A percentile compares a stretch with the other conserved stretches of the same genome.
These are phyloP conservation scores for Phocides pigmalion DNA, from an alignment of 1,140 invertebrate species.

Conservation along the genomic window DNA sequence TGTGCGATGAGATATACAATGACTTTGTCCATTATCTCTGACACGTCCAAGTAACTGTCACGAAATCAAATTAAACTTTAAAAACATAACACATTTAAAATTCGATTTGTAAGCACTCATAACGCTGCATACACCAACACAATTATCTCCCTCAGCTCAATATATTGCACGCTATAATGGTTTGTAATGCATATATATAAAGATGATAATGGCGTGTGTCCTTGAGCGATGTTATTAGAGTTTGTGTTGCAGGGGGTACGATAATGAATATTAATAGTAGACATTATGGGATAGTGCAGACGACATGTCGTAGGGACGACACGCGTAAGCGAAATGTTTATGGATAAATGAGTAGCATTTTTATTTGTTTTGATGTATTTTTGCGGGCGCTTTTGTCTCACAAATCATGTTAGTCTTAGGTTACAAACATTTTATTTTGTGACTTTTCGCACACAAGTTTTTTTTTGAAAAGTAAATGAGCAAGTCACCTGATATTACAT, in stretches of 20 bases:
- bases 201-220: conserved; percentile 26
- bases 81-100: conserved; percentile 35
- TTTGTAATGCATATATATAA: conserved; percentile 18
- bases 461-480: too few relatives aligned
- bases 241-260: conserved; percentile 24
- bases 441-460: too few relatives aligned
- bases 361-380: conserved; percentile 5
- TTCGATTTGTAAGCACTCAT: conserved; percentile 31
- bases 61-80: conserved; percentile 40
- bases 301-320: conserved; percentile 3
- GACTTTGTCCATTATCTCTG: background rate
- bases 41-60: conserved; percentile 18
- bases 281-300: conserved; percentile 23
- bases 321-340: conserved; percentile 18
- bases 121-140: conserved; percentile 22
- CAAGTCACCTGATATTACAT: too few relatives aligned
- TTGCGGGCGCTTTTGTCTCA: background rate
- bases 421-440: background rate
- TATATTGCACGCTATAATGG: conserved; percentile 14
- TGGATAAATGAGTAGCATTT: conserved; percentile 16
- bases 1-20: too few relatives aligned
- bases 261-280: conserved; percentile 36
- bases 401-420: background rate
- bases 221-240: conserved; percentile 17
- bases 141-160: conserved; percentile 12